Evolutionary conservation across 2,888 invertebrate species (phyloP), one percentile per base, ranked within the genome.

Genomic region (Cerceris ruficornis): DNA sequence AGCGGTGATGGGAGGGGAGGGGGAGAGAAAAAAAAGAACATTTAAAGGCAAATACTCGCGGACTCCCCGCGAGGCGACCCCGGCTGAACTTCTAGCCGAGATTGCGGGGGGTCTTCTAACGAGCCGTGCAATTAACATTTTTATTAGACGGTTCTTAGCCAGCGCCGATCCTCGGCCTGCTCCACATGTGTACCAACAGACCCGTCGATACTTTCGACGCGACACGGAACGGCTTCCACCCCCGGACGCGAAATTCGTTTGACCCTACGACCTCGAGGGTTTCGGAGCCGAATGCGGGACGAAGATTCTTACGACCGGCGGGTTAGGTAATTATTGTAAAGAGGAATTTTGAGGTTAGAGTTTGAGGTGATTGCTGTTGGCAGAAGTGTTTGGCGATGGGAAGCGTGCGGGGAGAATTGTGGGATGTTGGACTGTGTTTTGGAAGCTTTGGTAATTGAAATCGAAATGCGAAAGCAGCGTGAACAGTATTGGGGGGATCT

Each of bases 101-200:
- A 78, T 90, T 85, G 88, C 91, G 88, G 92, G 92, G 91, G 91
- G 92, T 87, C 87, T 85, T 89, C 90, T 92, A 92, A 92, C 92
- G 92, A 92, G 91, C 90, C 84, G 85, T 78, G 89, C 91, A 90
- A 92, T 92, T 91, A 92, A 92, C 90, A 92, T 92, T 92, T 92
- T 92, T 92, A 91, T 91, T 89, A 90, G 89, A 88, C 86, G 83
- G 84, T 87, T 85, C 87, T 81, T 80, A 73, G 60, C 54, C 62
- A 69, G 73, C 75, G 62, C 67, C 76, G 75, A 75, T 78, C 73
- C 64, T 74, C 61, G 62, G 43, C 52, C 66, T 85, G 86, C 86
- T 88, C 84, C 85, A 85, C 82, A 87, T 88, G 85, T 73, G 74
- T 69, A 77, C 65, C 73, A 60, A 39, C 70, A 28, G 42, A 41